These are phyloP conservation scores for Aspiorhynchus laticeps DNA, from an alignment of 2,113 vertebrate species.

Conservation along the genomic window DNA sequence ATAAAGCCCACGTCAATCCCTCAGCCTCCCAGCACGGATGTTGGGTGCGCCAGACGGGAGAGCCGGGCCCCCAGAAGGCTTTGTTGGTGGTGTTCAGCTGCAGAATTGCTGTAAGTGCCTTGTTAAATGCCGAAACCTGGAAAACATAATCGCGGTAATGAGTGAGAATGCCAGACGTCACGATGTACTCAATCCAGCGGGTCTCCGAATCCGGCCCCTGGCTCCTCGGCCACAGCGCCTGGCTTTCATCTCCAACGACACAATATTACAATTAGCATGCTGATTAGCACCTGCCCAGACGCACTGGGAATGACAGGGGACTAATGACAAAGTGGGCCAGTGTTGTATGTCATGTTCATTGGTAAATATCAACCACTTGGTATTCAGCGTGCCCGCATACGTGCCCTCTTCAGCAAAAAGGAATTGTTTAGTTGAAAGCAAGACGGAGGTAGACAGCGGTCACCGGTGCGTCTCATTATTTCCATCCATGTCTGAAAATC, in stretches of 20 bases:
- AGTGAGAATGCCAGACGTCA: slow-evolving; percentile 44
- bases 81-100: not conserved
- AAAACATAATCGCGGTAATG: slow-evolving; percentile 59
- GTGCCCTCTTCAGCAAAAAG: slow-evolving; percentile 38
- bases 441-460: slow-evolving; percentile 10
- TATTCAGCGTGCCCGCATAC: slow-evolving; percentile 36
- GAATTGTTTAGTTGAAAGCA: slow-evolving; percentile 35
- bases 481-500: slow-evolving; percentile 40
- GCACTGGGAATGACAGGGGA: slow-evolving; percentile 49
- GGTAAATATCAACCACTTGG: slow-evolving; percentile 54
- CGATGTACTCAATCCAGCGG: slow-evolving; percentile 7
- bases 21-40: slow-evolving; percentile 38
- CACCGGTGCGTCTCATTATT: slow-evolving; percentile 45
- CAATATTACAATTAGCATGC: slow-evolving; percentile 59
- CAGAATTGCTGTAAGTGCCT: slow-evolving; percentile 14
- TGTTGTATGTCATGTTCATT: slow-evolving; percentile 50
- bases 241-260: slow-evolving; percentile 52
- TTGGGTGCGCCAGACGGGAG: slow-evolving; percentile 34
- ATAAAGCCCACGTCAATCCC: slow-evolving; percentile 46
- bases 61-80: slow-evolving; percentile 8
- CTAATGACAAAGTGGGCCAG: slow-evolving; percentile 52
- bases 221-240: slow-evolving; percentile 26
- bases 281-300: slow-evolving; percentile 61
- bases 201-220: slow-evolving; percentile 16
- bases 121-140: slow-evolving; percentile 35